Evolutionary conservation across 1,140 invertebrate species (phyloP).

Genomic region (Brachionus asplanchnoidis): DNA sequence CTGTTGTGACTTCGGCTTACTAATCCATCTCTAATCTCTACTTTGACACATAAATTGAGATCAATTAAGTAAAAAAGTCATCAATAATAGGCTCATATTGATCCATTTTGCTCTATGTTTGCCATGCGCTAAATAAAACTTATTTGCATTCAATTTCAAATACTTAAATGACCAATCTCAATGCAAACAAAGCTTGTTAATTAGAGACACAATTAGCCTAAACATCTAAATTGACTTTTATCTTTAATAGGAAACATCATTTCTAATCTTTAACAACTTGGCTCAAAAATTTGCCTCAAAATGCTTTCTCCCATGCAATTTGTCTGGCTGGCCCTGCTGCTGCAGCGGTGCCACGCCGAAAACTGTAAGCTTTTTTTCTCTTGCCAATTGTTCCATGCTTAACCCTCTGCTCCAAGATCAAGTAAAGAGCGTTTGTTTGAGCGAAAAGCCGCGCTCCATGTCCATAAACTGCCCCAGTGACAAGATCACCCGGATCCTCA

Average conservation of each 20-base stretch:
- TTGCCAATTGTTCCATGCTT: not conserved
- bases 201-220: not conserved
- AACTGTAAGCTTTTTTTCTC: not conserved
- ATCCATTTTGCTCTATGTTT: not conserved
- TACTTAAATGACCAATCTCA: not conserved
- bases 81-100: not conserved
- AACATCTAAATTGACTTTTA: not conserved
- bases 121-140: not conserved
- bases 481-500: constrained; percentile 15
- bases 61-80: not conserved
- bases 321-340: not conserved
- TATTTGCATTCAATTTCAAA: not conserved
- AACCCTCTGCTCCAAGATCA: not conserved
- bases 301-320: not conserved
- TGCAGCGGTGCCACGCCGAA: not conserved
- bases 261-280: not conserved
- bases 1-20: not conserved
- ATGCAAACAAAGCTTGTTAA: not conserved
- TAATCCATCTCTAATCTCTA: not conserved
- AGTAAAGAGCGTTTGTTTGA: constrained; percentile 19
- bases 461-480: not conserved
- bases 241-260: not conserved
- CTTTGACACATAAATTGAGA: not conserved
- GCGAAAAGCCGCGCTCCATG: not conserved
- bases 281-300: not conserved